A percentile compares a stretch with the other conserved stretches of the same genome.
Evolutionary conservation across 2,113 vertebrate species (phyloP).

Genomic region (Pimephales promelas): DNA sequence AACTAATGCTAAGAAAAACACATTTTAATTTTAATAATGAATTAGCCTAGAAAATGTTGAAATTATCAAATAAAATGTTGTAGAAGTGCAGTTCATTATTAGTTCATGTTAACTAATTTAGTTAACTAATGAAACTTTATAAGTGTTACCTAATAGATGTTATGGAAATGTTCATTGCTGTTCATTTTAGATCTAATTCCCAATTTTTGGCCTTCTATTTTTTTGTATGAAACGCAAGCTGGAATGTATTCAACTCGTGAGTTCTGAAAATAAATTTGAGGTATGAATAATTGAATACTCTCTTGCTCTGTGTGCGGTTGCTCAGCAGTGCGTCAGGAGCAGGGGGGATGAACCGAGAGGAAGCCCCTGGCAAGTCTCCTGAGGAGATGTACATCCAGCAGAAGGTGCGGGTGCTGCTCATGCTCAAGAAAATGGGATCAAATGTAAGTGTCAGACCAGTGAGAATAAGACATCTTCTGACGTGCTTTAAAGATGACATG

Average conservation of each 20-base stretch:
- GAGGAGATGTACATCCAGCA: slow-evolving; percentile 99
- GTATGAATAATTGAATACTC: neutral
- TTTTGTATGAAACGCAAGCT: neutral
- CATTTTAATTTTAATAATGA: too few relatives aligned
- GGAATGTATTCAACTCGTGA: neutral
- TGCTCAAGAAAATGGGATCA: slow-evolving; percentile 99
- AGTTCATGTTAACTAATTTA: too few relatives aligned
- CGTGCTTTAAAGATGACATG: neutral
- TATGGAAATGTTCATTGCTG: neutral
- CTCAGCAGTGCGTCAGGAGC: slow-evolving; percentile 81
- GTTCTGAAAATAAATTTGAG: neutral
- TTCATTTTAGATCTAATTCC: neutral
- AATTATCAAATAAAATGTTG: too few relatives aligned
- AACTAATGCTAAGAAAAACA: too few relatives aligned
- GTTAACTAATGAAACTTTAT: too few relatives aligned
- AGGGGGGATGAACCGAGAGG: slow-evolving; percentile 98
- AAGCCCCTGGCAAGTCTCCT: slow-evolving; percentile 95
- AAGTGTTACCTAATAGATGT: neutral
- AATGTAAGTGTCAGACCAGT: slow-evolving; percentile 82
- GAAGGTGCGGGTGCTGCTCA: slow-evolving; percentile 98
- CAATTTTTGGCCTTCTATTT: too few relatives aligned
- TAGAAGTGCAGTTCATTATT: too few relatives aligned
- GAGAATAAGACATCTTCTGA: slow-evolving; percentile 1
- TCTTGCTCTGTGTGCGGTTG: slow-evolving; percentile 50
- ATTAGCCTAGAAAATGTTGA: too few relatives aligned